Evolutionary conservation across 2,797 vertebrate species (phyloP).

Genomic region (Echeneis naucrates): DNA sequence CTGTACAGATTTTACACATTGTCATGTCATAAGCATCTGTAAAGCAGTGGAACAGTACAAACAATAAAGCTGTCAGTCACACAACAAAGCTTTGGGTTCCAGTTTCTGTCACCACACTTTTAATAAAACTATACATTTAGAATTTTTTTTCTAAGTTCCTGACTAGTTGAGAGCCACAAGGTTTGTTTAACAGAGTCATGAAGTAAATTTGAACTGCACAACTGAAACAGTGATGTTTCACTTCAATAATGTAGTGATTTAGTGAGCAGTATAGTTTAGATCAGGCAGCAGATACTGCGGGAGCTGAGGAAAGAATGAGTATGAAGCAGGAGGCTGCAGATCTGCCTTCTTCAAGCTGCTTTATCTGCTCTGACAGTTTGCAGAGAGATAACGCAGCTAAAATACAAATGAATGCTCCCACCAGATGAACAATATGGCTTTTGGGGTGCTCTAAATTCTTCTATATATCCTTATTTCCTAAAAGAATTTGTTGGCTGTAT

Average conservation of each 20-base stretch:
- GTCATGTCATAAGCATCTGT: conserved; percentile 55
- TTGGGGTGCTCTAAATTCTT: background rate
- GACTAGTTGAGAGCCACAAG: background rate
- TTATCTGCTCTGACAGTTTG: background rate
- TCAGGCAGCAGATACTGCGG: background rate
- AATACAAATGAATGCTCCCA: conserved; percentile 1
- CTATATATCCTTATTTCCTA: background rate
- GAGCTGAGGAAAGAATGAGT: conserved; percentile 12
- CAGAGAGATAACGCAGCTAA: conserved; percentile 18
- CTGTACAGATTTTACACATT: conserved; percentile 73
- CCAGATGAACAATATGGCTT: too few relatives aligned
- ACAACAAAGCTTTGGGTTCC: conserved; percentile 53
- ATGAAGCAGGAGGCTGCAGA: background rate
- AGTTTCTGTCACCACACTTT: conserved; percentile 14
- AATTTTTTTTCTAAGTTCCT: background rate
- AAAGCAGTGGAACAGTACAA: conserved; percentile 59
- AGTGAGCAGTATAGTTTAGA: too few relatives aligned
- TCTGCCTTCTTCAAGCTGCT: background rate
- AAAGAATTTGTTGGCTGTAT: conserved; percentile 4
- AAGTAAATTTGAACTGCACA: background rate
- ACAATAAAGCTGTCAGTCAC: conserved; percentile 72
- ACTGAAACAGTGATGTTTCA: background rate
- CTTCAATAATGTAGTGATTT: too few relatives aligned
- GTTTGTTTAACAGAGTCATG: background rate
- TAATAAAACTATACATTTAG: conserved; percentile 25